Evolutionary conservation across 2,113 vertebrate genomes (phyloP).

Genomic region (Burhinus oedicnemus): DNA sequence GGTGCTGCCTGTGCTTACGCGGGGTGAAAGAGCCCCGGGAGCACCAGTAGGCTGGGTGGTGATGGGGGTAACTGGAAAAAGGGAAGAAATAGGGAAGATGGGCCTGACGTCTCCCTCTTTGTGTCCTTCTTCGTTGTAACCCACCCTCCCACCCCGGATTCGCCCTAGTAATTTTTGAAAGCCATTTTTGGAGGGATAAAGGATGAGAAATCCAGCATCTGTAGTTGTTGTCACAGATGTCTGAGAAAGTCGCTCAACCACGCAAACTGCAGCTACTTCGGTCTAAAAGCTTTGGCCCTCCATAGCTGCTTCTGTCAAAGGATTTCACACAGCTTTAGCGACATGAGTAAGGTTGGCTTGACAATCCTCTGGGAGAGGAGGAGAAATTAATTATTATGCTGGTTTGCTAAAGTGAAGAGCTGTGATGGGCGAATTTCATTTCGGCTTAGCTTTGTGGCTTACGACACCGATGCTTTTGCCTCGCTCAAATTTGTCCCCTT

Average conservation of each 20-base stretch:
- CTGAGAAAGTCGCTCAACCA: background rate
- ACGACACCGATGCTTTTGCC: background rate
- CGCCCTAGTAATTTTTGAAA: background rate
- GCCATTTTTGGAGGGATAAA: background rate
- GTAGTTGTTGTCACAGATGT: background rate
- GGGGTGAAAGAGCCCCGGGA: background rate
- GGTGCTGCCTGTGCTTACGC: background rate
- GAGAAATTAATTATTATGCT: background rate
- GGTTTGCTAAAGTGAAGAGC: background rate
- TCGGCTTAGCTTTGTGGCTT: background rate
- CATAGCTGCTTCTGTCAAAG: background rate
- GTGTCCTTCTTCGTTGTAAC: background rate
- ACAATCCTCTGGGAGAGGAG: background rate
- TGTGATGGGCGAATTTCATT: background rate
- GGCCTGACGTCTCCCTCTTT: background rate
- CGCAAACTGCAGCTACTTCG: background rate
- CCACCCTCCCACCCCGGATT: background rate
- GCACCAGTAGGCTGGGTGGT: rapidly evolving
- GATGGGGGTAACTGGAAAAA: background rate
- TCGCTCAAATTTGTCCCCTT: background rate
- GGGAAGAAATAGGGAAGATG: background rate
- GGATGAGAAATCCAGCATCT: background rate
- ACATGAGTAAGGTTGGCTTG: background rate
- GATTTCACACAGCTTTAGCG: background rate
- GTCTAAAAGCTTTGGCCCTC: background rate